Evolutionary conservation across 1,140 invertebrate species (phyloP), one percentile per base, ranked within the genome.

Genomic region (Idris sp.): DNA sequence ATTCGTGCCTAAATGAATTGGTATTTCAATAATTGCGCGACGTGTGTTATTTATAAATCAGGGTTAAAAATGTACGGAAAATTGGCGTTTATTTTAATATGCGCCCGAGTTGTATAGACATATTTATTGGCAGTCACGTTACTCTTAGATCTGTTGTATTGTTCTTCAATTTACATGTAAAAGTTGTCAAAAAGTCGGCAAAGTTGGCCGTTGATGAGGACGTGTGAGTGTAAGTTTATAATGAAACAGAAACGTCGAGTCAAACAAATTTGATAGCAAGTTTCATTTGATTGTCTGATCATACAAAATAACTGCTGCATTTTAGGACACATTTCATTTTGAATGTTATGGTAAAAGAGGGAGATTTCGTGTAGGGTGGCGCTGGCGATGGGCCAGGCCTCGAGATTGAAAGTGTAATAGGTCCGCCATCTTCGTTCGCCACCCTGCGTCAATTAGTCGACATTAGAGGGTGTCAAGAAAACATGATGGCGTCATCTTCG

Each of bases 321-420:
- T 76, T 76, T 72, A 62, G 43, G 53, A 67, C 61, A 76, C 68
- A 68, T 76, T 72, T 75, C 56, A 75, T 64, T 77, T 69, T 18
- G 54, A 6, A 38, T 62, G 46, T 25, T 40, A 56, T 19, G 36
- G 30, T 31, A 15, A 56, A 62, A 41, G n/a, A n/a, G 69, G 54
- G 44, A 44, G 72, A 72, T 58, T 68, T 11, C 51, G 64, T 49
- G 56, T 53, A 26, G 73, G 64, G 58, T 59, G 25, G 74, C 75
- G 40, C 62, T 68, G 71, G 68, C 77, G 56, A 54, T 74, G 69
- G 68, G 58, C 72, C 74, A 71, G 65, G 59, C 68, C 56, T 62
- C 79, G 79, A 84, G 81, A 86, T 85, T 85, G 83, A 81, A 84
- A 83, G 78, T 81, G 83, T 84, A 85, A 85, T 86, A 82, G 82